Evolutionary conservation across 2,888 invertebrate species (phyloP), one percentile per base, ranked within the genome.

Genomic region (Euzophera pinguis): DNA sequence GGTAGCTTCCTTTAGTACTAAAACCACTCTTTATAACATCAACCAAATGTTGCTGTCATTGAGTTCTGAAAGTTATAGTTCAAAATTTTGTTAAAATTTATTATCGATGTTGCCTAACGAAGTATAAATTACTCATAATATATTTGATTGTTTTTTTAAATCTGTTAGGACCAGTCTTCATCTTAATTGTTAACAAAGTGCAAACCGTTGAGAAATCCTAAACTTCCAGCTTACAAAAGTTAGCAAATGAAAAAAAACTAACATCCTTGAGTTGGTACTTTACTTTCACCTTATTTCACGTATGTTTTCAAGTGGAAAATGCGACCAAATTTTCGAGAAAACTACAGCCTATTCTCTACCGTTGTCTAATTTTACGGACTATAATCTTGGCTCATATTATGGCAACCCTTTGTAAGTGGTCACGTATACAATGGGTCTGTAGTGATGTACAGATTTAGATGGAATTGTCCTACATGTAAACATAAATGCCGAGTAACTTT

Each of bases 351-450:
- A 32, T 34, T 29, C 42, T 50, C 17, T 12, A 16, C 34, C 43
- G 34, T 17, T 51, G 37, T 43, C 32, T 51, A 51, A 51, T 51
- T 51, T 51, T 51, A 51, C 43, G 51, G 43, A 16, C 43, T 22
- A 51, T 51, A 43, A 50, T 51, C 51, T 51, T 27, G 10, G 43
- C 42, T 41, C 22, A 16, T 41, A 41, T 22, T 41, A 41, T 22
- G 27, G 48, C 43, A 49, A 43, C 48, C 53, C 53, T 42, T 49
- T 37, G 7, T 43, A 53, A 53, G 43, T 43, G 53, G 53, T 51
- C 43, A 50, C 50, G 42, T 50, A 9, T 35, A 48, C 13, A 17
- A 17, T 9, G 32, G 10, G 14, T 10, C 1, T 13, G 12, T 45
- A 14, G 16, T 32, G 32, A 14, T 45, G 22, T 22, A 22, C 22